Conservation (phyloP, 1,140 invertebrate genomes). For the Archivesica marissinica region DNA sequence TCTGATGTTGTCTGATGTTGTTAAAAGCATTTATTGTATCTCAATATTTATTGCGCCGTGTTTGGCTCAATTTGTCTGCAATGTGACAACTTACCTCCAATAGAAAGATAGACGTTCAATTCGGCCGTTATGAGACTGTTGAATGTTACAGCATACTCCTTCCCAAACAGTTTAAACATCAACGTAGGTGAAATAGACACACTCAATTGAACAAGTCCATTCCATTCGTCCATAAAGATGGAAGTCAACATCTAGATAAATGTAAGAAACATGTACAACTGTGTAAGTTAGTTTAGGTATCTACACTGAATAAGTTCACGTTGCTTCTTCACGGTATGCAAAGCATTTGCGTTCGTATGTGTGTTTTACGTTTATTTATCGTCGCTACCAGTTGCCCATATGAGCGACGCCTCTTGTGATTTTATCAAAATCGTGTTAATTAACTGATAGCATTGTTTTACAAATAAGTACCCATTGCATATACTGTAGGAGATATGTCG, state of each 20-base stretch:
- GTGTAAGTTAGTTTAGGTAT: neutral
- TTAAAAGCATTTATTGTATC: neutral
- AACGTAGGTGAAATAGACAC: neutral
- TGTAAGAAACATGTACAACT: neutral
- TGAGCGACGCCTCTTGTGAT: neutral
- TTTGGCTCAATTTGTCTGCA: neutral
- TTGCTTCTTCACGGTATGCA: neutral
- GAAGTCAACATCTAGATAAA: slow-evolving; percentile 12
- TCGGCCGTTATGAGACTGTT: neutral
- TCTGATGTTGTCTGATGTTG: no score
- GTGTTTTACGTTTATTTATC: neutral
- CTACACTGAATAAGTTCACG: neutral
- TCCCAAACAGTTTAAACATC: slow-evolving; percentile 5
- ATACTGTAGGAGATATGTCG: no score
- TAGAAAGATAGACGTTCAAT: neutral
- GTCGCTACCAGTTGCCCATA: neutral
- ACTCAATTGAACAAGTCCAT: neutral
- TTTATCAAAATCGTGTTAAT: no score
- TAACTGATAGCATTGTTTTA: no score
- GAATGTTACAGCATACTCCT: neutral
- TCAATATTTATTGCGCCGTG: neutral
- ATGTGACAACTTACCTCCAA: slow-evolving; percentile 1
- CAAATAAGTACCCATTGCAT: no score
- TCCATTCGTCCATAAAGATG: slow-evolving; percentile 39
- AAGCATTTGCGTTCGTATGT: neutral